Evolutionary conservation across 2,797 vertebrate genomes (phyloP), one percentile per base, ranked within the genome.

Genomic region (Falco naumanni): DNA sequence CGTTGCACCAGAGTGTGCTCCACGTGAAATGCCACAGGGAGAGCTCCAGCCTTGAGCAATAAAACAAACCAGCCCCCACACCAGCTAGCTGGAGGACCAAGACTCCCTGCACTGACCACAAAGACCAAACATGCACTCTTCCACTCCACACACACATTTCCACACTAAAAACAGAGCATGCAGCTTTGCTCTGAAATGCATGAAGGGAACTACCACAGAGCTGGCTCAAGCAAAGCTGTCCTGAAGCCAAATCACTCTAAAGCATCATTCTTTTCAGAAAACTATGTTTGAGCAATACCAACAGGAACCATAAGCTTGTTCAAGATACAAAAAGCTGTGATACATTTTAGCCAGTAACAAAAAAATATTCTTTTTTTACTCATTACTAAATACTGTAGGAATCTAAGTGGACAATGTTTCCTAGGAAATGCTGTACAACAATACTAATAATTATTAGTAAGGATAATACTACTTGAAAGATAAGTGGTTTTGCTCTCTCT

Each of bases 11-110:
- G 17, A 33, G 59, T 5, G 0, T n/a, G 33, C 9, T 41, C 50
- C 2, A 0, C 0, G 1, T 9, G 45, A 26, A 65, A 48, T 0
- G 5, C 21, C 34, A 11, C 56, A 33, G 33, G 37, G n/a, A 54
- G 33, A 64, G 20, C 13, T 80, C 53, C 3, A 24, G 10, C 33
- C n/a, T 33, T 1, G 7, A 57, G 25, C 37, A 41, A 11, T 6
- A 34, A 45, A 65, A 41, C 1, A 1, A 47, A 19, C 1, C 54
- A 31, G 59, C 18, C 24, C 16, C 45, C 28, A 26, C 28, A 26
- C 15, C 34, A 34, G 29, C 6, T 4, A 43, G 39, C 34, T 34
- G 21, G 14, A 41, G 22, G 18, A 12, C 10, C 45, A 56, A 24
- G 33, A 53, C 33, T 92, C 3, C 0, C 25, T 4, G 50, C 59